Percentiles rank a stretch among this genome's conserved stretches.
Conservation (phyloP, 2,888 invertebrate species). For the Azorinus chamasolen region DNA sequence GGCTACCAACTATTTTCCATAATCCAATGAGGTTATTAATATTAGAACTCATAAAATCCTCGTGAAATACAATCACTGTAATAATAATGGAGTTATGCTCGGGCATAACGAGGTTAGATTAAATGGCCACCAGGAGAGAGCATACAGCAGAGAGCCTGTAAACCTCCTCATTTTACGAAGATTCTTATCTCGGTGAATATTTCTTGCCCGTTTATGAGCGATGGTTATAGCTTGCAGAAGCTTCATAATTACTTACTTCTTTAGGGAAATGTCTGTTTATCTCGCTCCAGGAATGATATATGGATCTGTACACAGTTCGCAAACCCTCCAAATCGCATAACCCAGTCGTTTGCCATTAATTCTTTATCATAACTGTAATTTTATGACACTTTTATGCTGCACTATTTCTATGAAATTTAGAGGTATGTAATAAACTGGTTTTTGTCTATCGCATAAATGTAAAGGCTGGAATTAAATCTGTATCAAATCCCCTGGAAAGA, state of each 20-base stretch:
- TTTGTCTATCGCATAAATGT: conserved; percentile 34
- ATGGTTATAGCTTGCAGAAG: conserved; percentile 35
- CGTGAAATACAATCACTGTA: too few species aligned
- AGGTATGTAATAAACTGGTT: conserved; percentile 37
- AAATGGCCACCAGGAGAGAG: neutral
- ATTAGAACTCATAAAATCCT: too few species aligned
- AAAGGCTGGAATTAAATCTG: conserved; percentile 1
- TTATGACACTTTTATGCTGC: conserved; percentile 60
- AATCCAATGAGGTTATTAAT: too few species aligned
- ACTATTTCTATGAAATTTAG: conserved; percentile 50
- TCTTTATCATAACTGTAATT: conserved; percentile 62
- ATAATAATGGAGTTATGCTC: too few species aligned
- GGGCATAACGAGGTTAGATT: too few species aligned
- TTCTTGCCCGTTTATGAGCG: conserved; percentile 31
- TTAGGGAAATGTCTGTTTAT: conserved; percentile 42
- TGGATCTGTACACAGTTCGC: conserved; percentile 34
- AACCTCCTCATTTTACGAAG: conserved; percentile 21
- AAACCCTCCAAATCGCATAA: conserved; percentile 49
- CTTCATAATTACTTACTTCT: conserved; percentile 43
- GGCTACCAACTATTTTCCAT: too few species aligned
- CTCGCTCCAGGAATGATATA: conserved; percentile 29
- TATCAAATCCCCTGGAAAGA: conserved; percentile 17
- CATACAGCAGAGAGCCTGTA: neutral
- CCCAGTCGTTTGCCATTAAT: conserved; percentile 52
- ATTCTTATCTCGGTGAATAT: conserved; percentile 30